Conservation (phyloP, 2,797 vertebrate species). For the Acropternis orthonyx region DNA sequence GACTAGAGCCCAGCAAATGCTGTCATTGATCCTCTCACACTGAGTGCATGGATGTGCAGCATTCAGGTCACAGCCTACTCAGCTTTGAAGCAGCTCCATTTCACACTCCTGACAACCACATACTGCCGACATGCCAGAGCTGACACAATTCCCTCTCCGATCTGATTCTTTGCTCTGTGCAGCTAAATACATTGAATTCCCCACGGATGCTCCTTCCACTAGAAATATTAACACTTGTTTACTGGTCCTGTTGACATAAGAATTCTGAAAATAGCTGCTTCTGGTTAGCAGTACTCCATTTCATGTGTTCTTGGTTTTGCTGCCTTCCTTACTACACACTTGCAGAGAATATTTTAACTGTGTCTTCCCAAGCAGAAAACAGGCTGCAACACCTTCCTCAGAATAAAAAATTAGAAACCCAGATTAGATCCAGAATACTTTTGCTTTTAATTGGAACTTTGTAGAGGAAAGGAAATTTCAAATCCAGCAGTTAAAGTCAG, state of each 20-base stretch:
- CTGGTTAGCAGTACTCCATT: constrained; percentile 43
- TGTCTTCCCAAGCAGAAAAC: not conserved
- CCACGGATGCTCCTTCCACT: constrained; percentile 57
- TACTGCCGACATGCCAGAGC: constrained; percentile 60
- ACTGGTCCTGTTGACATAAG: constrained; percentile 75
- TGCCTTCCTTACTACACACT: not conserved
- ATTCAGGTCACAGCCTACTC: constrained; percentile 77
- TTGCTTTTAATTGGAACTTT: constrained; percentile 9
- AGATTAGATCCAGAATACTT: not conserved
- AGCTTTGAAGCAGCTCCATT: constrained; percentile 78
- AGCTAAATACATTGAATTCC: constrained; percentile 74
- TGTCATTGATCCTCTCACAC: constrained; percentile 79
- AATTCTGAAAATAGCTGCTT: constrained; percentile 71
- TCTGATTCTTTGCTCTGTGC: constrained; percentile 58
- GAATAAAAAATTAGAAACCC: not conserved
- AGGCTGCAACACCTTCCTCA: not conserved
- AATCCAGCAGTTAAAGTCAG: constrained; percentile 2
- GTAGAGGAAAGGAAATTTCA: not conserved
- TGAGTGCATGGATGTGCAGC: constrained; percentile 67
- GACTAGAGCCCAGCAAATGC: constrained; percentile 74
- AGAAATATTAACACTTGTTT: constrained; percentile 81
- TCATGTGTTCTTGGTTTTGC: not conserved
- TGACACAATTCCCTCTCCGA: constrained; percentile 67
- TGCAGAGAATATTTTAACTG: not conserved
- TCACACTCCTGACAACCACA: constrained; percentile 74